Base-by-base conservation (phyloP, 2,797 vertebrate genomes). In the Triplophysa yarkandensis region DNA sequence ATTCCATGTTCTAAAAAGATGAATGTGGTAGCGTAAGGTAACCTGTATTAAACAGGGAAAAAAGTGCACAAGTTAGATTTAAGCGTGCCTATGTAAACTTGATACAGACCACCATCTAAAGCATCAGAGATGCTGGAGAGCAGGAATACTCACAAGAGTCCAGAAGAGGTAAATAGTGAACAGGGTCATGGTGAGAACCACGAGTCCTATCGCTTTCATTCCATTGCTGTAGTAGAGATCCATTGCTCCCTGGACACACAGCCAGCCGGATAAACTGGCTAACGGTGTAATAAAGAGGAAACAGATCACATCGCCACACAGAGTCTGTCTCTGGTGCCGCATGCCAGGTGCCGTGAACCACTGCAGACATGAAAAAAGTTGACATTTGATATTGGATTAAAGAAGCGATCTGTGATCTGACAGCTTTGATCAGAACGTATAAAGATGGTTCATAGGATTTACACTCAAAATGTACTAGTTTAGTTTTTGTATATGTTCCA, bases 221-320 rank as follows among this genome's bases (percentile, higher is more conserved):
- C 81, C 54, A 17, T 87, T 89, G 74, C 82, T 89, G 81, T 81
- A 77, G 82, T 89, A 86, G 5, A 91, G 88, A 81, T 90, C 89
- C 83, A 84, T 77, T 27, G 89, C 89, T 2, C 89, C 91, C 73
- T 88, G 89, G n/a, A 91, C 76, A 54, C 90, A 92, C 78, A 92
- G 79, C 90, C 89, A 92, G 1, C 89, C 90, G 0, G 89, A 91
- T 32, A 91, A 81, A 67, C 85, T 80, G 43, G 89, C 90, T 57
- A 92, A 81, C 0, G 91, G 89, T 0, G 89, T 91, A 81, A 92
- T 90, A 83, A 91, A 85, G 46, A 91, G 83, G 82, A 92, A 92
- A 62, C 90, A 90, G 64, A 89, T 62, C 0, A 39, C 62, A 0
- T 92, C 90, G 0, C 89, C 86, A 7, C 83, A 87, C 60, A 91